A percentile compares a stretch with the other conserved stretches of the same genome.
phyloP scores from a whole-genome alignment of 1,140 invertebrate species.

The Pararge aegeria region DNA sequence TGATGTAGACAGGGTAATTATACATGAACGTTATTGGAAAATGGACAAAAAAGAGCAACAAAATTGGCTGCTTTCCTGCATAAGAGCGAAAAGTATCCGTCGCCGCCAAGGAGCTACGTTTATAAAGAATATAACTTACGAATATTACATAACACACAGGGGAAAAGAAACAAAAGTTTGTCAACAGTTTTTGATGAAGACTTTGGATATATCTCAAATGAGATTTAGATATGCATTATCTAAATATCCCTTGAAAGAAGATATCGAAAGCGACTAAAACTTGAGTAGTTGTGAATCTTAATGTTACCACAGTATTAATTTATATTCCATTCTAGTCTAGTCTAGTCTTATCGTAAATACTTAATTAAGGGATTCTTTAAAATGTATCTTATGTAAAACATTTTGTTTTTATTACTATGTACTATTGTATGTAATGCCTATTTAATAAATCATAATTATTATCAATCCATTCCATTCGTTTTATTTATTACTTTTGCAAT shows the following conservation, averaged over 20 bases:
- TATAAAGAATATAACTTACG: slow-evolving; percentile 1
- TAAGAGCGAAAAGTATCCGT: not conserved
- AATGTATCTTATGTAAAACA: not conserved
- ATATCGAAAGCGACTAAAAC: not conserved
- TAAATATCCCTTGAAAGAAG: not conserved
- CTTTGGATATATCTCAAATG: slow-evolving; percentile 9
- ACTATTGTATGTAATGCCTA: not conserved
- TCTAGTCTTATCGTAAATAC: not conserved
- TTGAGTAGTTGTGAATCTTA: not conserved
- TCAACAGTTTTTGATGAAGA: slow-evolving; percentile 12
- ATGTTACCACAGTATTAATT: not conserved
- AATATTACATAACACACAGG: not conserved
- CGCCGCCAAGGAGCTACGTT: not conserved
- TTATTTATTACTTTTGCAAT: not conserved
- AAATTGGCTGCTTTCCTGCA: not conserved
- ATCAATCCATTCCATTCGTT: no score
- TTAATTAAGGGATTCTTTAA: not conserved
- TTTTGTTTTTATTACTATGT: not conserved
- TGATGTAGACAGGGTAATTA: not conserved
- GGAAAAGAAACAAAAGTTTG: slow-evolving; percentile 1
- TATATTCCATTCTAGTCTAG: not conserved
- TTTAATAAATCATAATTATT: no score
- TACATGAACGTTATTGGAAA: slow-evolving; percentile 6
- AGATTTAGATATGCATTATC: slow-evolving; percentile 8
- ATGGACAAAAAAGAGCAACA: slow-evolving; percentile 6